phyloP scores from a whole-genome alignment of 2,888 invertebrate species.

The Ferdinandea cuprea region DNA sequence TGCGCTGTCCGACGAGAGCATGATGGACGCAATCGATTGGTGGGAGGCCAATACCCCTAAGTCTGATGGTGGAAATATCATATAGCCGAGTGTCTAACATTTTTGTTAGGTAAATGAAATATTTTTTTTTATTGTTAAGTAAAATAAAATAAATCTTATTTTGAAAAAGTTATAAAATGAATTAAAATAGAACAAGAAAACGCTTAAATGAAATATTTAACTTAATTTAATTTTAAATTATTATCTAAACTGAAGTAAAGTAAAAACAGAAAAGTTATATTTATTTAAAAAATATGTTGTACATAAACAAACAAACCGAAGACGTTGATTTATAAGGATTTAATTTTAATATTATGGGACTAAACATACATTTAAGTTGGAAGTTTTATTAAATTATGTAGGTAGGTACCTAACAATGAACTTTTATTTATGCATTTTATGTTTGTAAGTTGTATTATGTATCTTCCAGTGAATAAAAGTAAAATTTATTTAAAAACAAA shows the following conservation, averaged over 20 bases:
- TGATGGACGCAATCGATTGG: constrained; percentile 85
- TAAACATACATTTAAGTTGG: constrained; percentile 1
- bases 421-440: constrained; percentile 66
- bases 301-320: constrained; percentile 62
- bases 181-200: constrained; percentile 32
- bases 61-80: constrained; percentile 78
- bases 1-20: constrained; percentile 83
- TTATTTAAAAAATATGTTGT: constrained; percentile 34
- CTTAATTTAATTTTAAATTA: constrained; percentile 59
- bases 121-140: constrained; percentile 9
- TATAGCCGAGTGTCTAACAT: constrained; percentile 65
- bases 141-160: constrained; percentile 13
- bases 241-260: constrained; percentile 15
- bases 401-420: too few species aligned
- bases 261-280: constrained; percentile 41
- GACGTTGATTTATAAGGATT: constrained; percentile 31
- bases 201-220: constrained; percentile 61
- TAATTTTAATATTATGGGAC: constrained; percentile 24
- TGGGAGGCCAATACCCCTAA: constrained; percentile 84
- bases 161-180: constrained; percentile 23
- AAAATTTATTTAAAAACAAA: constrained; percentile 56
- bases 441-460: constrained; percentile 31
- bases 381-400: constrained; percentile 33
- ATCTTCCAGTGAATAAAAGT: constrained; percentile 73
- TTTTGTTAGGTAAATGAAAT: constrained; percentile 40